These are phyloP conservation scores for Aelia acuminata DNA, from an alignment of 2,888 invertebrate species.

Conservation along the genomic window DNA sequence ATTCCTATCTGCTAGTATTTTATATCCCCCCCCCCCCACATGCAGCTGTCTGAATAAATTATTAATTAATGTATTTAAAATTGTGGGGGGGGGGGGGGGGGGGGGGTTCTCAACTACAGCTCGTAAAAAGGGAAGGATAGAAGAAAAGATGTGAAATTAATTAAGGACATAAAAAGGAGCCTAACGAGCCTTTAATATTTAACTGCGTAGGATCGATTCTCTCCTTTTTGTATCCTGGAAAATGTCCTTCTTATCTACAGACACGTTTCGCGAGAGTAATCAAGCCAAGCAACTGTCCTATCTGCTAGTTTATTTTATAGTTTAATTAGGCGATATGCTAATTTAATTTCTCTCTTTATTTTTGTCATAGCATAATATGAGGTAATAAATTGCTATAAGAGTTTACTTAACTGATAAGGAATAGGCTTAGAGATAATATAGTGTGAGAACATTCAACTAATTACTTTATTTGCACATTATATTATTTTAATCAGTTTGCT, in stretches of 20 bases:
- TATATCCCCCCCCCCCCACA: background rate
- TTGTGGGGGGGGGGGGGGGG: background rate
- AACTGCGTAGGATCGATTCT: background rate
- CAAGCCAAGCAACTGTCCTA: background rate
- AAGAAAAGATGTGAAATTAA: conserved; percentile 40
- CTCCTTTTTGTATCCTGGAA: conserved; percentile 30
- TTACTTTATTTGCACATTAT: too few species aligned
- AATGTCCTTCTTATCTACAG: background rate
- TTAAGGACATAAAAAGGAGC: conserved; percentile 32
- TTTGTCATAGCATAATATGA: background rate
- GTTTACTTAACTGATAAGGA: background rate
- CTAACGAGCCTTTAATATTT: conserved; percentile 47
- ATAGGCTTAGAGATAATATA: too few species aligned
- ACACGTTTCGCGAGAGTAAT: background rate
- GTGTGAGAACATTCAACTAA: too few species aligned
- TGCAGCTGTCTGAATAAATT: conserved; percentile 39
- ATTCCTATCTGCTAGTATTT: background rate
- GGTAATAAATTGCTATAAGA: background rate
- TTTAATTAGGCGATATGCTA: background rate
- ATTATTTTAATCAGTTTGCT: too few species aligned
- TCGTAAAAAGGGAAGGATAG: conserved; percentile 11
- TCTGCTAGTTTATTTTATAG: background rate
- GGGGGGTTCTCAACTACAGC: background rate
- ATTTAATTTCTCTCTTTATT: background rate
- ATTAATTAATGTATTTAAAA: conserved; percentile 50